phyloP scores from a whole-genome alignment of 64 coral and sea anemone species.

The Trachythela sp. region DNA sequence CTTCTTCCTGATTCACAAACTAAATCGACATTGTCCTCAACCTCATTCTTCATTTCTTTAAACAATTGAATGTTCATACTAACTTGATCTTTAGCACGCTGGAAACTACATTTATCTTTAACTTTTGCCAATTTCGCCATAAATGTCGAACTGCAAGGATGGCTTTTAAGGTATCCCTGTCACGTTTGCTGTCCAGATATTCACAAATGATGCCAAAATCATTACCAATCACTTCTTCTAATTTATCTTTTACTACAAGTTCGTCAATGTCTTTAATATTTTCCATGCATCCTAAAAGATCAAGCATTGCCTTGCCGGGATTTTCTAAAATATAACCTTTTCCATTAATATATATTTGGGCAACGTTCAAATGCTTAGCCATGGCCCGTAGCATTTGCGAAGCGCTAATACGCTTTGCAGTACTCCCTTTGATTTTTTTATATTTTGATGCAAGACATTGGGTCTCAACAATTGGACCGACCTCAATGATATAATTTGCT shows the following conservation, averaged over 20 bases:
- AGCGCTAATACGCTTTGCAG: background rate
- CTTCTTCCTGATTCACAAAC: background rate
- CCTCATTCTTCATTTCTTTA: background rate
- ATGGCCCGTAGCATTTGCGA: background rate
- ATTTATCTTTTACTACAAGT: background rate
- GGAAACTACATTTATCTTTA: background rate
- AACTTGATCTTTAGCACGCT: background rate
- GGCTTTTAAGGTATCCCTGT: background rate
- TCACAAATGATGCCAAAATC: background rate
- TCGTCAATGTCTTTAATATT: background rate
- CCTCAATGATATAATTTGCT: conserved; percentile 42
- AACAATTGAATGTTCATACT: background rate
- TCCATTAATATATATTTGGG: background rate
- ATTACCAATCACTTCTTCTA: background rate
- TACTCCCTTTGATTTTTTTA: conserved; percentile 26
- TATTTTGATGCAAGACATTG: conserved; percentile 48
- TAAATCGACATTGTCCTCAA: background rate
- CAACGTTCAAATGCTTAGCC: background rate
- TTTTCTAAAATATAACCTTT: background rate
- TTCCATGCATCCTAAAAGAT: background rate
- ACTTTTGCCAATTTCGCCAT: background rate
- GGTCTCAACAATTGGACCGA: conserved; percentile 46
- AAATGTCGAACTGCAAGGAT: background rate
- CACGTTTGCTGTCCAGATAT: background rate
- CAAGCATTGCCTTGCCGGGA: background rate